Base-by-base conservation (phyloP, 1,140 invertebrate species). In the Aleiodes sp. region DNA sequence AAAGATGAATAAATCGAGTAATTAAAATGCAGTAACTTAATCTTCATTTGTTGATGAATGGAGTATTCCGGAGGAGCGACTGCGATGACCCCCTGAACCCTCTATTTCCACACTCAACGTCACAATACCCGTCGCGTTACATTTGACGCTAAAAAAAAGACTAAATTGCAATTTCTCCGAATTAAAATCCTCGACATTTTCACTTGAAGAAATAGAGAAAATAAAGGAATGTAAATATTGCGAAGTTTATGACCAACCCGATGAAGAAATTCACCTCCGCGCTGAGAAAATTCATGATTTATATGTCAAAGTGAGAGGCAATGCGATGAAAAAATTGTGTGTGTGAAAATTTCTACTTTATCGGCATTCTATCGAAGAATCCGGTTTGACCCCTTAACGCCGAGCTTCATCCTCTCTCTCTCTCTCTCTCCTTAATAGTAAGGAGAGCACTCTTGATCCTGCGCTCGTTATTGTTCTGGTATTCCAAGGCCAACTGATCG, bases 11-110 rank as follows among this genome's bases (percentile, higher is more conserved):
- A n/a, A n/a, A n/a, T n/a, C n/a, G n/a, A n/a, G n/a, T n/a, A n/a
- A n/a, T n/a, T 12, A 12, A 39, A 39, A 4, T 39, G 10, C 2
- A 19, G 14, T 1, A 46, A 46, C 41, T 19, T n/a, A 21, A 19
- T 2, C 16, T 21, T 64, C n/a, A 12, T 43, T 24, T 39, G n/a
- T 62, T 33, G 29, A 62, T 62, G 60, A 46, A 16, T 46, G 75
- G 65, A 65, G 62, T 73, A 56, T 70, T 61, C 71, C n/a, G n/a
- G n/a, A n/a, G 7, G 19, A 64, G 73, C 62, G 43, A 72, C 24
- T 46, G 14, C 41, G 41, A 46, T 46, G 41, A 46, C 41, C 41
- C 41, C 41, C 41, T n/a, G 10, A 19, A 46, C 41, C 41, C 24
- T n/a, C 24, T 19, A 46, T 46, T 19, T 19, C 24, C 41, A 21